phyloP scores from a whole-genome alignment of 2,113 vertebrate species.

The Caloenas nicobarica region DNA sequence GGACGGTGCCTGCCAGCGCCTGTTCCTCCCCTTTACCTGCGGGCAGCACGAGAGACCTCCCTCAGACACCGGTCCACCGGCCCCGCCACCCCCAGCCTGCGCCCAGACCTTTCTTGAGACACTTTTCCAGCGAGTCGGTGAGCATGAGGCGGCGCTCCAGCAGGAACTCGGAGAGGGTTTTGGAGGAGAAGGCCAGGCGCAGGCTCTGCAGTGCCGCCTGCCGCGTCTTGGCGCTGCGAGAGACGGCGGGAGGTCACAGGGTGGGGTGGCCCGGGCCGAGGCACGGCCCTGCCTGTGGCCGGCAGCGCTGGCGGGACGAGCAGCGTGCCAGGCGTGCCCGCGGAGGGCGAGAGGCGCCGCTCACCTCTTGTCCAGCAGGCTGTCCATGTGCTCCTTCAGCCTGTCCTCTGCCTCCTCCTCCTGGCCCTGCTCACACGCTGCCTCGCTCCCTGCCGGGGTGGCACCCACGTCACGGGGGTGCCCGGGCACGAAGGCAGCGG shows the following conservation, averaged over 20 bases:
- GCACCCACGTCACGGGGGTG: background rate
- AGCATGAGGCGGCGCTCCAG: constrained; percentile 85
- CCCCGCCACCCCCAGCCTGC: rapidly evolving
- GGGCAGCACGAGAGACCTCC: background rate
- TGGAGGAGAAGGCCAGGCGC: constrained; percentile 84
- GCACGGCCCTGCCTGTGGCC: background rate
- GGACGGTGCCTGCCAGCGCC: constrained; percentile 82
- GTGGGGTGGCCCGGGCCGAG: background rate
- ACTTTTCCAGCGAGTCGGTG: constrained; percentile 88
- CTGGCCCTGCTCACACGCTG: constrained; percentile 82
- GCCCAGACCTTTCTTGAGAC: constrained; percentile 88
- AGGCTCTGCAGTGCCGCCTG: constrained; percentile 85
- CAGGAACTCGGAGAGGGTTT: constrained; percentile 85
- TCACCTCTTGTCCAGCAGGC: constrained; percentile 91
- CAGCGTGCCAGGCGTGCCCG: background rate
- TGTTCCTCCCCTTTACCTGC: constrained; percentile 92
- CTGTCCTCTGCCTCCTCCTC: constrained; percentile 90
- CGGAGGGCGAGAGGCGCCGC: background rate
- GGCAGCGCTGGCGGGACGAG: background rate
- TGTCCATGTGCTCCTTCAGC: constrained; percentile 90
- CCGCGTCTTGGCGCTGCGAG: constrained; percentile 82
- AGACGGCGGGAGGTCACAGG: background rate
- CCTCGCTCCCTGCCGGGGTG: constrained; percentile 78
- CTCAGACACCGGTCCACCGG: background rate
- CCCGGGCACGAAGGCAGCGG: background rate